Conservation (phyloP, 2,797 vertebrate genomes). For the Danio kyathit region DNA sequence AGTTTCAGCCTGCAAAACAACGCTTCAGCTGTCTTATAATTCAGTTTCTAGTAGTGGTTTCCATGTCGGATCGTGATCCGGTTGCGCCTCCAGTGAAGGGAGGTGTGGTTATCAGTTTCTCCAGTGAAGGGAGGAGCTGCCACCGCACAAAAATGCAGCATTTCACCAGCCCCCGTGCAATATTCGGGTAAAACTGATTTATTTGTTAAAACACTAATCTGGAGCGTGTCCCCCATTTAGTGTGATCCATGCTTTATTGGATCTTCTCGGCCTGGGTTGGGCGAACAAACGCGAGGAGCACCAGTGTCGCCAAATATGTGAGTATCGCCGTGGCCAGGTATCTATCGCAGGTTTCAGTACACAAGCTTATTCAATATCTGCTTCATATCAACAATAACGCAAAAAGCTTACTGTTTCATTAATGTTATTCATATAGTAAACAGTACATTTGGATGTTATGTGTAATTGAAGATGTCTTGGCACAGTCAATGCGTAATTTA, state of each 20-base stretch:
- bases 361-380: neutral
- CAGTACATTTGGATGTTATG: neutral
- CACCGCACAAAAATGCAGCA: slow-evolving; percentile 51
- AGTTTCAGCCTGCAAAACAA: neutral
- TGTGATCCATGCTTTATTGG: neutral
- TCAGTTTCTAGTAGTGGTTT: slow-evolving; percentile 12
- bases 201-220: neutral
- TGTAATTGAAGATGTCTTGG: neutral
- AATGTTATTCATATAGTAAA: no score
- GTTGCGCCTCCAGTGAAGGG: slow-evolving; percentile 25
- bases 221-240: neutral
- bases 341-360: slow-evolving; percentile 18
- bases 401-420: neutral
- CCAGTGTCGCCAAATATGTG: slow-evolving; percentile 48
- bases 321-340: slow-evolving; percentile 53
- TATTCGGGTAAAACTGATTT: neutral
- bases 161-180: slow-evolving; percentile 1
- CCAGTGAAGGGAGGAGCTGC: slow-evolving; percentile 43
- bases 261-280: neutral
- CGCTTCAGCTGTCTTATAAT: neutral
- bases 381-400: neutral
- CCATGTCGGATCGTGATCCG: slow-evolving; percentile 15
- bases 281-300: slow-evolving; percentile 33
- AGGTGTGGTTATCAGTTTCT: slow-evolving; percentile 46
- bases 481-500: neutral